Percentiles rank a stretch among this genome's conserved stretches.
phyloP scores from a whole-genome alignment of 2,888 invertebrate genomes.

The Dryobotodes eremita region DNA sequence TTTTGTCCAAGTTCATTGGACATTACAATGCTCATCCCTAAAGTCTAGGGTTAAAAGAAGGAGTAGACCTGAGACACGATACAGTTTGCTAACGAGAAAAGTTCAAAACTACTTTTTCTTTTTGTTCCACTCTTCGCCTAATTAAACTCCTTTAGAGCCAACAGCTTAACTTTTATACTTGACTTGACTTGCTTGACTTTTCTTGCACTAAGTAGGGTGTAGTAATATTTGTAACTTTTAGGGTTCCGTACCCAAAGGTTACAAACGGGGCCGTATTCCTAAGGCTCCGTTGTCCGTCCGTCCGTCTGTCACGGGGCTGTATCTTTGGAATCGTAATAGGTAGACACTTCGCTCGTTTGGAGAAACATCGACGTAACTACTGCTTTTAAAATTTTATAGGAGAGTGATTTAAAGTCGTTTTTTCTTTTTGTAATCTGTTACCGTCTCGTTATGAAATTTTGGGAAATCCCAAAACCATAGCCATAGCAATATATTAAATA shows the following conservation, averaged over 20 bases:
- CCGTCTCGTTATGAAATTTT: too few relatives aligned
- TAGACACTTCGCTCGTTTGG: too few relatives aligned
- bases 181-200: too few relatives aligned
- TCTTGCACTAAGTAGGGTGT: background rate
- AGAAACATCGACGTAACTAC: too few relatives aligned
- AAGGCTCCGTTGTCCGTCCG: background rate
- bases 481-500: too few relatives aligned
- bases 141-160: conserved; percentile 43
- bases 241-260: background rate
- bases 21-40: too few relatives aligned
- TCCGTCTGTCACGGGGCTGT: background rate
- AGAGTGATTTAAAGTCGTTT: too few relatives aligned
- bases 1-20: too few relatives aligned
- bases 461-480: too few relatives aligned
- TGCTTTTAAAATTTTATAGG: too few relatives aligned
- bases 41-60: conserved; percentile 10
- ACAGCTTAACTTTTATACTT: conserved; percentile 20
- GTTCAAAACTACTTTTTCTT: conserved; percentile 15
- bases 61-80: conserved; percentile 4
- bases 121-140: conserved; percentile 38
- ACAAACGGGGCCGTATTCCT: background rate
- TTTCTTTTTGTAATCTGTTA: too few relatives aligned
- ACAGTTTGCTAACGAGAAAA: conserved; percentile 54
- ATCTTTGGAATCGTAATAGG: background rate
- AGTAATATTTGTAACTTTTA: background rate